These are phyloP conservation scores for Spodoptera frugiperda DNA, from an alignment of 1,140 invertebrate genomes.

Conservation along the genomic window DNA sequence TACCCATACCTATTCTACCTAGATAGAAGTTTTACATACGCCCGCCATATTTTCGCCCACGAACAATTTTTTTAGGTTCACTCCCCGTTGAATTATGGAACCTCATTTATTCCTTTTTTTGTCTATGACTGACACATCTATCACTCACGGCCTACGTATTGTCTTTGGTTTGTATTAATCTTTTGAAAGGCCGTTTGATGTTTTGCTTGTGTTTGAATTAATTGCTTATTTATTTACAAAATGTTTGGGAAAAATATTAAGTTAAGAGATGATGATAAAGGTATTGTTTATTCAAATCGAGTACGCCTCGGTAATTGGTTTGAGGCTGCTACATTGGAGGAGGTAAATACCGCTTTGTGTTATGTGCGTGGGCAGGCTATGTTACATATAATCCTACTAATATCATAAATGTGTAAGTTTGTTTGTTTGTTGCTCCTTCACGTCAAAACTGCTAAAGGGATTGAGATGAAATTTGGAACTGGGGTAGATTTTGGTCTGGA, in stretches of 20 bases:
- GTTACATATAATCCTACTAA: too few species aligned
- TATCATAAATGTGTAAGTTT: too few species aligned
- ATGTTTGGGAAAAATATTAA: constrained; percentile 44
- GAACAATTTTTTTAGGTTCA: too few species aligned
- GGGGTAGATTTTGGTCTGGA: too few species aligned
- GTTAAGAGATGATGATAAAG: constrained; percentile 73
- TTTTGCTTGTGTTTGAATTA: constrained; percentile 8
- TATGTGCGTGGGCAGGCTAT: too few species aligned
- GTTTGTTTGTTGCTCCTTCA: too few species aligned
- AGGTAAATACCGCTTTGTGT: constrained; percentile 59
- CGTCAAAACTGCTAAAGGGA: too few species aligned
- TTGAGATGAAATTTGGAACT: too few species aligned
- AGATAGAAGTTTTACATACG: too few species aligned
- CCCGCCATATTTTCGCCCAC: too few species aligned
- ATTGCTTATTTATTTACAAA: constrained; percentile 27
- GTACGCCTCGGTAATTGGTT: constrained; percentile 80
- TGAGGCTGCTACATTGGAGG: constrained; percentile 76
- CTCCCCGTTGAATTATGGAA: neutral
- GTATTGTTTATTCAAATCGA: constrained; percentile 76
- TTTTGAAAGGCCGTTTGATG: neutral
- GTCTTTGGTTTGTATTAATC: neutral
- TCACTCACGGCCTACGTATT: too few species aligned
- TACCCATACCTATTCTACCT: too few species aligned
- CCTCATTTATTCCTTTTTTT: constrained; percentile 6
- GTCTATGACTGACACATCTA: neutral